Evolutionary conservation across 1,140 invertebrate genomes (phyloP).

Genomic region (Cotesia chilonis): DNA sequence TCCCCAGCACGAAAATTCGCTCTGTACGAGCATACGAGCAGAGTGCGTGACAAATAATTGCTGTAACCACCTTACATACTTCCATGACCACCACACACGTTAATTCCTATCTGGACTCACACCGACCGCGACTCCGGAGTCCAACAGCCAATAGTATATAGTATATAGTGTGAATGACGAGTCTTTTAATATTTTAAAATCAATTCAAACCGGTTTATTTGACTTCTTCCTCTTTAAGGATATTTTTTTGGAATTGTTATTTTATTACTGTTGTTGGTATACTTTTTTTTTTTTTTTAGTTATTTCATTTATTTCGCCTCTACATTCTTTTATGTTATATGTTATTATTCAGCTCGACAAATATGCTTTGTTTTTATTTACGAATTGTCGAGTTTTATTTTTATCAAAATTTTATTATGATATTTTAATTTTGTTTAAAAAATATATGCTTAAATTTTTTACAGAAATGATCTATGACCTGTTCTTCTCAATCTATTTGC

Average conservation of each 20-base stretch:
- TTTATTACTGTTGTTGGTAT: neutral
- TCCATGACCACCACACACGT: neutral
- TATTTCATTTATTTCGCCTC: neutral
- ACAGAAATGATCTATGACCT: too few relatives aligned
- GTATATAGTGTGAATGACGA: neutral
- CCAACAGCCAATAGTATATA: too few relatives aligned
- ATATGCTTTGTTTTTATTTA: conserved; percentile 23
- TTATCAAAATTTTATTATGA: neutral
- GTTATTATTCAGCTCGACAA: conserved; percentile 19
- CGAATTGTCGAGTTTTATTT: neutral
- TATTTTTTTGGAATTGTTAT: too few relatives aligned
- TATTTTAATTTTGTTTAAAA: too few relatives aligned
- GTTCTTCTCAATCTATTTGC: too few relatives aligned
- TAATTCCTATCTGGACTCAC: too few relatives aligned
- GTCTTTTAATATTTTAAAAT: conserved; percentile 1
- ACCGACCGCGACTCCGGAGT: too few relatives aligned
- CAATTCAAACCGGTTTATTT: conserved; percentile 16
- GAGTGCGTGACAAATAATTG: conserved; percentile 21
- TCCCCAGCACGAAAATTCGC: neutral
- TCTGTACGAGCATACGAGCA: too few relatives aligned
- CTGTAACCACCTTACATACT: neutral
- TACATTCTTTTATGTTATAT: neutral
- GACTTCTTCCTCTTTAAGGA: conserved; percentile 8
- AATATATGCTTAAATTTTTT: too few relatives aligned
- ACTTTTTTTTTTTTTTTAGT: conserved; percentile 8